These are phyloP conservation scores for Psammodynastes pulverulentus DNA, from an alignment of 2,113 vertebrate genomes.

Conservation along the genomic window DNA sequence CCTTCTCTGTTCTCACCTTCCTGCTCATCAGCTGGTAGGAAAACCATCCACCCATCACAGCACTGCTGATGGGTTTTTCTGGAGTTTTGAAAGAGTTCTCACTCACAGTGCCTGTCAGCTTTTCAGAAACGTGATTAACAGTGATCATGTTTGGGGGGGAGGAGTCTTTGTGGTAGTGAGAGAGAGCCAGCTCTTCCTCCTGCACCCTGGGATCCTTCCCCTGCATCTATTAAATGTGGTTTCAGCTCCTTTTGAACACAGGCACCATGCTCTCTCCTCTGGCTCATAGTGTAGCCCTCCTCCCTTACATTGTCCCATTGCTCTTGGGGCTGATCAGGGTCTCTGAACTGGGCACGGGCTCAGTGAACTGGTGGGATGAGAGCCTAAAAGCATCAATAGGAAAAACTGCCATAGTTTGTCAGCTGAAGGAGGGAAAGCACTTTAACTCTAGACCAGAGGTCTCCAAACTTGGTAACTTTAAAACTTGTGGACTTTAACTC, in stretches of 20 bases:
- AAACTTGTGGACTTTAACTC: too few species aligned
- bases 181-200: not conserved
- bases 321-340: not conserved
- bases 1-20: not conserved
- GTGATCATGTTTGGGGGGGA: not conserved
- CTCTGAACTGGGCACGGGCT: not conserved
- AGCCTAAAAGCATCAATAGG: not conserved
- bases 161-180: not conserved
- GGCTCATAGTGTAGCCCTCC: not conserved
- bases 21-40: not conserved
- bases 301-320: not conserved
- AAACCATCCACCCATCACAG: not conserved
- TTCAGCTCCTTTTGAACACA: not conserved
- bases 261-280: not conserved
- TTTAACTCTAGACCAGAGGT: not conserved
- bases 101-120: not conserved
- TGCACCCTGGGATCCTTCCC: not conserved
- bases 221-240: not conserved
- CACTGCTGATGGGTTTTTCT: not conserved
- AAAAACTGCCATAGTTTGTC: not conserved
- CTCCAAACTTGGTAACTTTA: too few species aligned
- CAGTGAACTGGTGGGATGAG: not conserved
- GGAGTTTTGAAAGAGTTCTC: not conserved
- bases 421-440: not conserved
- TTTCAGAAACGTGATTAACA: not conserved